phyloP scores from a whole-genome alignment of 2,797 vertebrate species.

The Neosilurus mollespiculum region DNA sequence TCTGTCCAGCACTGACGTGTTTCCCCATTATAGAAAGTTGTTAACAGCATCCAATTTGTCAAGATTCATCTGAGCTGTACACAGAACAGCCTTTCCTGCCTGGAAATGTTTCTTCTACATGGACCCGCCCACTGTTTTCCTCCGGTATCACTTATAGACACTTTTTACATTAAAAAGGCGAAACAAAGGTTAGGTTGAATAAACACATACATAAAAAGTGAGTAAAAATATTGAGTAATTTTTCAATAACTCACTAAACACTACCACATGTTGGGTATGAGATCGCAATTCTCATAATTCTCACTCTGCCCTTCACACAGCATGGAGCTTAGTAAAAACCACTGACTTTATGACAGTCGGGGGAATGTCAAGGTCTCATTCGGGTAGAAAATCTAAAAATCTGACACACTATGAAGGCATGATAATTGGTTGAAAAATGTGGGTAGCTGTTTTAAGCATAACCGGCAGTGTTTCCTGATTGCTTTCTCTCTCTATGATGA shows the following conservation, averaged over 20 bases:
- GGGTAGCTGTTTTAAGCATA: not conserved
- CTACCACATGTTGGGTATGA: constrained; percentile 70
- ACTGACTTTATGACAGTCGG: constrained; percentile 55
- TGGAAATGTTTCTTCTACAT: constrained; percentile 36
- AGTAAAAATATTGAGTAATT: constrained; percentile 30
- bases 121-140: constrained; percentile 41
- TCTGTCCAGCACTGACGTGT: constrained; percentile 32
- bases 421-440: not conserved
- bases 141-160: constrained; percentile 65
- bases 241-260: constrained; percentile 68
- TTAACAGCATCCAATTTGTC: constrained; percentile 15
- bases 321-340: constrained; percentile 14
- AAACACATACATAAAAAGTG: constrained; percentile 61
- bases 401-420: not conserved
- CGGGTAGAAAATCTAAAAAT: not conserved
- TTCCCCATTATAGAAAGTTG: constrained; percentile 27
- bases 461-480: not conserved
- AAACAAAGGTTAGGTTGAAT: constrained; percentile 66
- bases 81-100: constrained; percentile 36
- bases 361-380: not conserved
- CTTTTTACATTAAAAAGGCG: constrained; percentile 62
- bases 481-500: not conserved
- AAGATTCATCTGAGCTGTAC: constrained; percentile 37
- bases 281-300: constrained; percentile 61
- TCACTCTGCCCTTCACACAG: constrained; percentile 51